Evolutionary conservation across 2,888 invertebrate species (phyloP).

Genomic region (Athrips mouffetella): DNA sequence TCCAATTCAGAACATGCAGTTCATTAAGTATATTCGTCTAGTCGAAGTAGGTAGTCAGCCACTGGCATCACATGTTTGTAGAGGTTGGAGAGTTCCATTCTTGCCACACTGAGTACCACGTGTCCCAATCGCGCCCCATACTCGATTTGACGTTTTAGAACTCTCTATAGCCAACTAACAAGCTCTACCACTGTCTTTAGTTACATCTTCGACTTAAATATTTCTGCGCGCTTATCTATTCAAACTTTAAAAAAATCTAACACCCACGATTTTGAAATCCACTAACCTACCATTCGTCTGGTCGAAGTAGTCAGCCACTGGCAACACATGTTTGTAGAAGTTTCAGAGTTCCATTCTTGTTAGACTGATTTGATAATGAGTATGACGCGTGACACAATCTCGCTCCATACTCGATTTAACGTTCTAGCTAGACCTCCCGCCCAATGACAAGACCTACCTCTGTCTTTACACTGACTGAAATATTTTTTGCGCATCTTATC

Average conservation of each 20-base stretch:
- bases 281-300: constrained; percentile 83
- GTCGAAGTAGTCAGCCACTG: constrained; percentile 94
- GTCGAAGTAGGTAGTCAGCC: not conserved
- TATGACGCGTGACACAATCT: constrained; percentile 89
- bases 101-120: too few relatives aligned
- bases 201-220: too few relatives aligned
- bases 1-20: too few relatives aligned
- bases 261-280: not conserved
- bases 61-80: too few relatives aligned
- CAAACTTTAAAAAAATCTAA: not conserved
- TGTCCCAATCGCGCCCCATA: too few relatives aligned
- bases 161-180: too few relatives aligned
- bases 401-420: constrained; percentile 94
- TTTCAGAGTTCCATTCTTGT: constrained; percentile 92
- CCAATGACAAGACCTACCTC: constrained; percentile 92
- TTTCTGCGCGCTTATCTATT: too few relatives aligned
- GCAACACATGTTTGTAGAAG: constrained; percentile 92
- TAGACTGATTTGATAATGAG: too few relatives aligned
- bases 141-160: too few relatives aligned
- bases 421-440: constrained; percentile 90
- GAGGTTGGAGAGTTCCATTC: too few relatives aligned
- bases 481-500: constrained; percentile 16
- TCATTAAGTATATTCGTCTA: constrained; percentile 6
- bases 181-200: too few relatives aligned
- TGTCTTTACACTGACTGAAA: too few relatives aligned